Evolutionary conservation across 2,113 vertebrate genomes (phyloP), one percentile per base, ranked within the genome.

Genomic region (Hucho hucho): DNA sequence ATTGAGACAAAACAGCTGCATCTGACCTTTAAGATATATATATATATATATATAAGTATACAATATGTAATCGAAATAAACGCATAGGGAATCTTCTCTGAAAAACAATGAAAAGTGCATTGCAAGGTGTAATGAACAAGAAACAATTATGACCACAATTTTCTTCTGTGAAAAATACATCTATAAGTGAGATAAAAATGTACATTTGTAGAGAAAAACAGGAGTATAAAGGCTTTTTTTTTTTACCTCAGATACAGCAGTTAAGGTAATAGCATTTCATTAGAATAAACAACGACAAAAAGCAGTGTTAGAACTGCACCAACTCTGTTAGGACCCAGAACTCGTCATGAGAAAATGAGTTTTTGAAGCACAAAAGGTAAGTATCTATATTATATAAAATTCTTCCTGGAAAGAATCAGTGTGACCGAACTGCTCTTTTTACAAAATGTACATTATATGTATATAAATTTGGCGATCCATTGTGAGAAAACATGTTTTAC

Each of bases 141-240:
- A 93, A 93, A 94, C 89, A 94, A 92, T 90, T 93, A 93, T 88
- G 95, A 93, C 89, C 91, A 93, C 91, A 95, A 94, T 93, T 95
- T 95, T 92, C 94, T 93, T 94, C 84, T 95, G 94, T 96, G 95
- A 98, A 98, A 98, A 98, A 98, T 97, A 97, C 91, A 95, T 93
- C 93, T 96, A 95, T 95, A 92, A 94, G 92, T 95, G 94, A 61
- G 58, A 95, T 88, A 89, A 90, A 90, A 89, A 84, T 82, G 86
- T 79, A 85, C 79, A 73, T 85, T 67, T 84, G 76, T 81, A 89
- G 89, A 84, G 80, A 82, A 86, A 75, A 91, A 63, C 49, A 24
- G 6, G 82, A 91, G 91, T 94, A 95, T 92, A 96, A 96, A 95
- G 90, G 91, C 93, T 94, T 75, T 94, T 92, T 92, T 93, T 91